These are phyloP conservation scores for Germaria angustata DNA, from an alignment of 2,888 invertebrate genomes.

Conservation along the genomic window DNA sequence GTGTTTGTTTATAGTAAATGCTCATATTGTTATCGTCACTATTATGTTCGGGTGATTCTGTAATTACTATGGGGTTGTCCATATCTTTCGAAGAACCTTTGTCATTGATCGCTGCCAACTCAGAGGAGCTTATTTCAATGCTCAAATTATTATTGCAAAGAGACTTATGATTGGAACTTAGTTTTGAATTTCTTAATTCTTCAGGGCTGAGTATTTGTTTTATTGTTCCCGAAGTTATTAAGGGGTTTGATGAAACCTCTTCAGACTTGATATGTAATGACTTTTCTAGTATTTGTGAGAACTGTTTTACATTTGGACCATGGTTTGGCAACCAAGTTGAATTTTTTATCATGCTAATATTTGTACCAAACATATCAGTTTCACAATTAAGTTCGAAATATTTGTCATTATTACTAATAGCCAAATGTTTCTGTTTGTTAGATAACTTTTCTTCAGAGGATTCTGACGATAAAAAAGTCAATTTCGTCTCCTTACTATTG, in stretches of 20 bases:
- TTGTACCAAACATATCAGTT: constrained; percentile 76
- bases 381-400: constrained; percentile 75
- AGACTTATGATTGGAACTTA: constrained; percentile 24
- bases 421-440: not conserved
- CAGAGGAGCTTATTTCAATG: constrained; percentile 42
- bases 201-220: not conserved
- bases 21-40: constrained; percentile 70
- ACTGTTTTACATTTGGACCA: constrained; percentile 27
- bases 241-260: constrained; percentile 26
- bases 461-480: constrained; percentile 25
- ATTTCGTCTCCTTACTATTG: constrained; percentile 1
- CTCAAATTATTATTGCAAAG: constrained; percentile 26
- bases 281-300: constrained; percentile 66
- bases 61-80: not conserved
- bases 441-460: not conserved
- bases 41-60: constrained; percentile 19
- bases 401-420: constrained; percentile 46
- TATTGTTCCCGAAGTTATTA: not conserved
- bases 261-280: constrained; percentile 70
- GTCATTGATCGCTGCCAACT: constrained; percentile 23
- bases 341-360: constrained; percentile 76
- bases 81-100: not conserved
- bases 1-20: constrained; percentile 76
- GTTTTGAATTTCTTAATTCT: constrained; percentile 43
- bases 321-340: constrained; percentile 75